Conservation (phyloP, 2,797 vertebrate genomes). For the Mastacembelus armatus region DNA sequence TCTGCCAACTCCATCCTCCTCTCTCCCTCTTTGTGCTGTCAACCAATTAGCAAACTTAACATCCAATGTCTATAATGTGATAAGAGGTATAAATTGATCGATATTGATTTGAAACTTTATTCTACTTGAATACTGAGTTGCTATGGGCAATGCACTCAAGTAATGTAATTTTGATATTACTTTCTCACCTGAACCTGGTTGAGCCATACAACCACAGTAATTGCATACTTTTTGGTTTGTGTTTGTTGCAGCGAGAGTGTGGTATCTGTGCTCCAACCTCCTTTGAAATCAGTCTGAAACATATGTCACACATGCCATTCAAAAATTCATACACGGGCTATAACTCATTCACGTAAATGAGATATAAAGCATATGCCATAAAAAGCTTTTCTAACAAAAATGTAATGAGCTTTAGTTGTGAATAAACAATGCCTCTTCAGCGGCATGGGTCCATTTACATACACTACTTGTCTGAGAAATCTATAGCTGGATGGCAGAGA, state of each 20-base stretch:
- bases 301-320: background rate
- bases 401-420: slow-evolving; percentile 49
- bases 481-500: slow-evolving; percentile 24
- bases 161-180: too few relatives aligned
- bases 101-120: too few relatives aligned
- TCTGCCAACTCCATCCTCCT: too few relatives aligned
- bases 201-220: too few relatives aligned
- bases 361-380: slow-evolving; percentile 22
- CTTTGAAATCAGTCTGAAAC: slow-evolving; percentile 19
- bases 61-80: too few relatives aligned
- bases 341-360: slow-evolving; percentile 25
- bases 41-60: too few relatives aligned
- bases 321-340: slow-evolving; percentile 13
- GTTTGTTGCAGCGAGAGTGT: background rate
- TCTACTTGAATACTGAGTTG: too few relatives aligned
- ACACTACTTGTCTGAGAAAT: slow-evolving; percentile 61
- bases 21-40: too few relatives aligned
- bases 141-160: too few relatives aligned
- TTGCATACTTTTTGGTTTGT: too few relatives aligned
- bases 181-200: too few relatives aligned
- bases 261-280: background rate
- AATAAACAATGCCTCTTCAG: slow-evolving; percentile 66
- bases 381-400: slow-evolving; percentile 41
- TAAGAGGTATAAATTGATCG: too few relatives aligned
- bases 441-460: slow-evolving; percentile 55